Evolutionary conservation across 2,113 vertebrate genomes (phyloP).

Genomic region (Leucoraja erinaceus): DNA sequence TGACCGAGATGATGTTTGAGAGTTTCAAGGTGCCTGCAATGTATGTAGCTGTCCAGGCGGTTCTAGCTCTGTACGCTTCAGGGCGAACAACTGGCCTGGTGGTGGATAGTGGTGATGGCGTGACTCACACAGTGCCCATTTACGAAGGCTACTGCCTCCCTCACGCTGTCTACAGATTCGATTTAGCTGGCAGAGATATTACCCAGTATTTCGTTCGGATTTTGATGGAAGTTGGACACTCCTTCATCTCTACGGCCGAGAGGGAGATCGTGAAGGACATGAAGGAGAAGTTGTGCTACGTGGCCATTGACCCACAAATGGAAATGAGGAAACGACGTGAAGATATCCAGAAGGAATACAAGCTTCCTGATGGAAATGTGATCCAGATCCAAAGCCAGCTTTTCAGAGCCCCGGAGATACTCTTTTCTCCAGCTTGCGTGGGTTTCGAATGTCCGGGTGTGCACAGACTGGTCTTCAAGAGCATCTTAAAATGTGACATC

Average conservation of each 20-base stretch:
- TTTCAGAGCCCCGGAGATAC: slow-evolving; percentile 48
- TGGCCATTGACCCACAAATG: slow-evolving; percentile 8
- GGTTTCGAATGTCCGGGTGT: slow-evolving; percentile 42
- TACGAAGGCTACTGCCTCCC: slow-evolving; percentile 49
- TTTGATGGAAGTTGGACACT: slow-evolving; percentile 44
- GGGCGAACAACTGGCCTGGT: slow-evolving; percentile 52
- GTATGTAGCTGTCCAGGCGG: slow-evolving; percentile 50
- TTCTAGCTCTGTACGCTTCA: slow-evolving; percentile 46
- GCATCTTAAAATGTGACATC: slow-evolving; percentile 46
- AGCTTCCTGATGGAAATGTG: slow-evolving; percentile 46
- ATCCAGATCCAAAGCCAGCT: slow-evolving; percentile 44
- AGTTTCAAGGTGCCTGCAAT: slow-evolving; percentile 49
- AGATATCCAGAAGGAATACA: slow-evolving; percentile 41
- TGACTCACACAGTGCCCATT: slow-evolving; percentile 46
- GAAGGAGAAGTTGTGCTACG: slow-evolving; percentile 55
- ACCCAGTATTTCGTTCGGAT: slow-evolving; percentile 50
- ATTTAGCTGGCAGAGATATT: slow-evolving; percentile 50
- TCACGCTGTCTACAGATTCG: slow-evolving; percentile 48
- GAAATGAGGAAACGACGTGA: slow-evolving; percentile 17
- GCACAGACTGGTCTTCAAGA: slow-evolving; percentile 45
- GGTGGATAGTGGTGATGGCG: slow-evolving; percentile 49
- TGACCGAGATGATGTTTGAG: slow-evolving; percentile 52
- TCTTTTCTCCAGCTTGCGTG: slow-evolving; percentile 45
- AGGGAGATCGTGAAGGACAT: slow-evolving; percentile 39
- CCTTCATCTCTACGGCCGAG: slow-evolving; percentile 44